Base-by-base conservation (phyloP, 2,113 vertebrate species). In the Sturnus vulgaris region DNA sequence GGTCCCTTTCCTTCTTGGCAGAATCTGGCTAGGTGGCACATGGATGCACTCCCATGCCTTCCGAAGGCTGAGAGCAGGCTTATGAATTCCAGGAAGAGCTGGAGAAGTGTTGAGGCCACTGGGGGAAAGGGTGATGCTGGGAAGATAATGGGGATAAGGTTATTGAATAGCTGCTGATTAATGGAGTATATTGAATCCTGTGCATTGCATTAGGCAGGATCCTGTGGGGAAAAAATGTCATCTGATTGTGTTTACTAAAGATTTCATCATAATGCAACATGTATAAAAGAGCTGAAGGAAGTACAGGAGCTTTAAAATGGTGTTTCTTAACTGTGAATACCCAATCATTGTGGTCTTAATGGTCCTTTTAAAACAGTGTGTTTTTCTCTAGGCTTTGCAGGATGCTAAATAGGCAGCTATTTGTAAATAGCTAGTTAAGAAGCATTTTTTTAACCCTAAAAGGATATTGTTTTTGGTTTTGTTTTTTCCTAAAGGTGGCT, bases 341-440 rank as follows among this genome's bases (percentile, higher is more conserved):
- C 14, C 49, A 63, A 46, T 17, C 40, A 27, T 37, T 65, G 50
- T 71, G 35, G 50, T 66, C 72, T 65, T 88, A 70, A 77, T 83
- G 42, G 50, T 70, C 76, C 73, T 90, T 52, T 83, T 56, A 47
- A 70, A 88, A 35, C 15, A 71, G 33, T 6, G 12, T 60, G 8
- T 79, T 96, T 95, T 91, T 85, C 49, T 76, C 28, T 53, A 65
- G 65, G 68, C 40, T 83, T 90, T 86, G 21, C n/a, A 80, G 82
- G 56, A 31, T 77, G 39, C 47, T 83, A 81, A 93, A 68, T 50
- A 78, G 60, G 27, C 55, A 90, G 40, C 55, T 77, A 77, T 94
- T 92, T 90, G 40, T 93, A 92, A 76, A 77, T 44, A 88, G 63
- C 57, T 72, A 59, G 39, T 92, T 94, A 89, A 69, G 47, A 70